Conservation (phyloP, 2,888 invertebrate genomes). For the Hedya salicella region DNA sequence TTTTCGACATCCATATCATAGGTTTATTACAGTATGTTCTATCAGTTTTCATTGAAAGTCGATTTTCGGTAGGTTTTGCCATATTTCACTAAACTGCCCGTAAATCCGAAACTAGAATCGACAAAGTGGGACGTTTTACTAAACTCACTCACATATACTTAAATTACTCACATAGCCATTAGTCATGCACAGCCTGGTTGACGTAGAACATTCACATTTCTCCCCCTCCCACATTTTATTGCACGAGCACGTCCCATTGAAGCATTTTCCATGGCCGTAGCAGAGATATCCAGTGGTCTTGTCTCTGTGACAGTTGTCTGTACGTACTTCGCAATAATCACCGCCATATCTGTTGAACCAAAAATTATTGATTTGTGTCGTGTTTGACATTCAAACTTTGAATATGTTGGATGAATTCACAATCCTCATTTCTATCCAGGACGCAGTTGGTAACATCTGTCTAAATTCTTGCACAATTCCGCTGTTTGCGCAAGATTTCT, state of each 20-base stretch:
- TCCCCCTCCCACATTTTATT: conserved; percentile 19
- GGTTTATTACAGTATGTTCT: no score
- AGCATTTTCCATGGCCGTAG: conserved; percentile 29
- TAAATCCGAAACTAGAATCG: no score
- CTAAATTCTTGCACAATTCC: no score
- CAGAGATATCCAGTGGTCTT: conserved; percentile 13
- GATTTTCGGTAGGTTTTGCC: no score
- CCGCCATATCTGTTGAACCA: conserved; percentile 24
- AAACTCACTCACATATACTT: no score
- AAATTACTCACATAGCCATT: conserved; percentile 21
- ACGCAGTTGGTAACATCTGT: no score
- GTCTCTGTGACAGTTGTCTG: conserved; percentile 29
- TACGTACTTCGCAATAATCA: conserved; percentile 33
- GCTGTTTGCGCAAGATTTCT: no score
- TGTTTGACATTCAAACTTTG: neutral
- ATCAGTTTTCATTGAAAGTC: no score
- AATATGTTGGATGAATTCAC: neutral
- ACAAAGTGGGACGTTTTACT: no score
- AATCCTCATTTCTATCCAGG: neutral
- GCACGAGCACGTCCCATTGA: conserved; percentile 24
- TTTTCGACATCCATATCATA: no score
- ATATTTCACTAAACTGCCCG: no score
- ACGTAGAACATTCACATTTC: conserved; percentile 27
- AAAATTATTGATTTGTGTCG: neutral
- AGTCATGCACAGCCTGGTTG: conserved; percentile 2